Conservation (phyloP, 2,113 vertebrate genomes). For the rabbit (Oryctolagus cuniculus) region mOryCun1.1 NC_091442.1:33661001-33661500, state of each 20-base stretch:
- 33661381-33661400: neutral
- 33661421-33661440: neutral
- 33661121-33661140: neutral
- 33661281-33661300: neutral
- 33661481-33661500: neutral
- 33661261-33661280: neutral
- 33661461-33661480: neutral
- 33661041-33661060: neutral
- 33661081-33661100: neutral
- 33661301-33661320: neutral
- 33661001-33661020: neutral
- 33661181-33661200: neutral
- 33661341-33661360: neutral
- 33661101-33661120: neutral
- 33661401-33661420: neutral
- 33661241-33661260: neutral
- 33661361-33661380: neutral
- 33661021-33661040: neutral
- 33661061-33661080: neutral
- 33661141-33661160: neutral
- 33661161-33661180: neutral
- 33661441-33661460: neutral
- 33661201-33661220: neutral
- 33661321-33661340: neutral
- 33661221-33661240: neutral